phyloP scores from a whole-genome alignment of 2,888 invertebrate genomes.

The Labia minor region DNA sequence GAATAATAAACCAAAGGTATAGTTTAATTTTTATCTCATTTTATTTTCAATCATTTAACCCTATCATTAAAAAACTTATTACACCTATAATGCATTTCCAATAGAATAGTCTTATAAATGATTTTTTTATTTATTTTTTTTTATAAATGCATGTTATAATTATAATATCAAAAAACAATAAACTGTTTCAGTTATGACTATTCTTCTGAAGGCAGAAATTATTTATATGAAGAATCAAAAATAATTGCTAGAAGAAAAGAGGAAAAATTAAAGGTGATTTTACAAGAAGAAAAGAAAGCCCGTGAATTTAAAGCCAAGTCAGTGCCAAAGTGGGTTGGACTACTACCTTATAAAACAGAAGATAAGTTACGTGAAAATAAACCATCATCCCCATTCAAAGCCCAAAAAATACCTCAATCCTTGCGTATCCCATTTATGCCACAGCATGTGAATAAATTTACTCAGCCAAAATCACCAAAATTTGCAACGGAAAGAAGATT shows the following conservation, averaged over 20 bases:
- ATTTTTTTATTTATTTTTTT: too few species aligned
- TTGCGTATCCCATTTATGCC: not conserved
- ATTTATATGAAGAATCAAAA: not conserved
- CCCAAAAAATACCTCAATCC: not conserved
- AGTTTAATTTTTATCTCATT: too few species aligned
- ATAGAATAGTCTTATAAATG: too few species aligned
- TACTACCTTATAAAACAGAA: not conserved
- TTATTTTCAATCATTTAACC: too few species aligned
- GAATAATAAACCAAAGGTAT: too few species aligned
- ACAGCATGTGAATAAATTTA: not conserved
- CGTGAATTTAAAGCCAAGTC: not conserved
- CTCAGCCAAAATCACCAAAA: not conserved
- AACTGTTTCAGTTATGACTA: too few species aligned
- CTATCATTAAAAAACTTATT: too few species aligned
- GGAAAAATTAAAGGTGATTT: not conserved
- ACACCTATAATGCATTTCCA: too few species aligned
- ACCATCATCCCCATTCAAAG: not conserved
- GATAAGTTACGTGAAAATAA: not conserved
- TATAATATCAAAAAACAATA: too few species aligned
- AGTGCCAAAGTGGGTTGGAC: not conserved
- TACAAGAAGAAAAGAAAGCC: not conserved
- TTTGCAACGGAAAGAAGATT: not conserved
- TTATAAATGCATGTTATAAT: too few species aligned
- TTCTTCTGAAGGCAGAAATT: too few species aligned
- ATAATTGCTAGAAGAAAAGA: not conserved